Conservation (phyloP, 1,140 invertebrate species). For the Drosophila tropicalis region DNA sequence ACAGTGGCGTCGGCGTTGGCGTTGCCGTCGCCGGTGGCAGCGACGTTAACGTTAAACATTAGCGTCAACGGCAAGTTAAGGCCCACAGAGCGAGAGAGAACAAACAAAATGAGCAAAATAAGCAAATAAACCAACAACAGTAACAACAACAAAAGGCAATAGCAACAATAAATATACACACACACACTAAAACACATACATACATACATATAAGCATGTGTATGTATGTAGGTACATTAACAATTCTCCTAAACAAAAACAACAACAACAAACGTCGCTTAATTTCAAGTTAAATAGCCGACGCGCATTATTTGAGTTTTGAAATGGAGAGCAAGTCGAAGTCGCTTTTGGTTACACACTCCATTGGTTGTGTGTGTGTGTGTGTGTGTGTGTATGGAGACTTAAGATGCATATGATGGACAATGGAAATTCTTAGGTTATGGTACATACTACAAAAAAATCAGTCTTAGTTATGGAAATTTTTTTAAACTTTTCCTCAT, state of each 20-base stretch:
- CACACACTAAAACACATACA: slow-evolving; percentile 26
- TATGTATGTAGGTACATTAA: slow-evolving; percentile 21
- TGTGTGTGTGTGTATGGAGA: slow-evolving; percentile 11
- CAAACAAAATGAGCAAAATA: slow-evolving; percentile 79
- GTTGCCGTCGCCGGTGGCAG: slow-evolving; percentile 12
- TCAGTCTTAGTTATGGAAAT: too few relatives aligned
- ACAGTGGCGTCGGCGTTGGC: slow-evolving; percentile 17
- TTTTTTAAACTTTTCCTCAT: too few relatives aligned
- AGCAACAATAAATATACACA: slow-evolving; percentile 26
- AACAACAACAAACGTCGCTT: slow-evolving; percentile 72
- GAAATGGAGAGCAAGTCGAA: slow-evolving; percentile 77
- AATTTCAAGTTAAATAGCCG: slow-evolving; percentile 80
- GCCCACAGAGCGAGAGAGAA: slow-evolving; percentile 50
- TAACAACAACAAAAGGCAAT: slow-evolving; percentile 27
- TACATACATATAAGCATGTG: slow-evolving; percentile 7
- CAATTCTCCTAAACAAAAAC: slow-evolving; percentile 48
- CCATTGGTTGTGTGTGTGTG: slow-evolving; percentile 20
- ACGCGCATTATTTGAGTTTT: slow-evolving; percentile 79
- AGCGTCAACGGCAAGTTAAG: slow-evolving; percentile 23
- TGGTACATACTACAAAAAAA: not conserved
- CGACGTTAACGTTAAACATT: slow-evolving; percentile 2
- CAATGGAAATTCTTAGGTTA: slow-evolving; percentile 11
- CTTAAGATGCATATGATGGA: slow-evolving; percentile 14
- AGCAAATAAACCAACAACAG: slow-evolving; percentile 63
- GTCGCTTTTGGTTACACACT: slow-evolving; percentile 35